Evolutionary conservation across 2,113 vertebrate genomes (phyloP).

Genomic region (Ctenomys sociabilis): DNA sequence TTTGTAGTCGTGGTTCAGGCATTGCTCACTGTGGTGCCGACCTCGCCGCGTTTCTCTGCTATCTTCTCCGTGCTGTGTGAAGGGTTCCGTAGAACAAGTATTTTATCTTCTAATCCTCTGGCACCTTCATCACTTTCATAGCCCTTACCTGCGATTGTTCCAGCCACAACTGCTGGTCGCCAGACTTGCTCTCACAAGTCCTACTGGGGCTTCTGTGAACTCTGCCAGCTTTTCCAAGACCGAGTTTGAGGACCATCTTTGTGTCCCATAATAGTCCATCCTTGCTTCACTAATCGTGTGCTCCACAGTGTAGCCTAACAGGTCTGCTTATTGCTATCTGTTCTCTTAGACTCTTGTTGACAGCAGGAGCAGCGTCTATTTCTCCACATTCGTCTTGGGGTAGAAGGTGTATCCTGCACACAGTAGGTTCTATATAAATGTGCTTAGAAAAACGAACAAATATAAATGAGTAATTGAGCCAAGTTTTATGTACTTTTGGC

Average conservation of each 20-base stretch:
- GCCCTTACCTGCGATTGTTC: not conserved
- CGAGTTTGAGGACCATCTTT: not conserved
- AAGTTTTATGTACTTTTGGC: not conserved
- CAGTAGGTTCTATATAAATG: not conserved
- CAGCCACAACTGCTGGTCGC: not conserved
- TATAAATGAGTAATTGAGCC: not conserved
- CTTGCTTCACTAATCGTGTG: not conserved
- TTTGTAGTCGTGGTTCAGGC: not conserved
- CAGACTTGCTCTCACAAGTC: not conserved
- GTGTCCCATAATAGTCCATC: not conserved
- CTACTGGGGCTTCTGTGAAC: not conserved
- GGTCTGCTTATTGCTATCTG: not conserved
- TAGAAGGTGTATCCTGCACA: not conserved
- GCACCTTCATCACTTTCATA: not conserved
- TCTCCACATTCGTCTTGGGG: not conserved
- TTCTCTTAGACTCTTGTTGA: not conserved
- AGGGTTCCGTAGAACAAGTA: not conserved
- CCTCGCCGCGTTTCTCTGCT: not conserved
- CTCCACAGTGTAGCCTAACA: not conserved
- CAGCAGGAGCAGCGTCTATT: not conserved
- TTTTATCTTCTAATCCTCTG: not conserved
- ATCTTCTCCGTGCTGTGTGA: not conserved
- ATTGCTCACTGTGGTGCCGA: not conserved
- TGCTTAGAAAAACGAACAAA: conserved; percentile 1
- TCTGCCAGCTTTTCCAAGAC: not conserved